Conservation (phyloP, 2,113 vertebrate genomes). For the Malurus cyaneus region DNA sequence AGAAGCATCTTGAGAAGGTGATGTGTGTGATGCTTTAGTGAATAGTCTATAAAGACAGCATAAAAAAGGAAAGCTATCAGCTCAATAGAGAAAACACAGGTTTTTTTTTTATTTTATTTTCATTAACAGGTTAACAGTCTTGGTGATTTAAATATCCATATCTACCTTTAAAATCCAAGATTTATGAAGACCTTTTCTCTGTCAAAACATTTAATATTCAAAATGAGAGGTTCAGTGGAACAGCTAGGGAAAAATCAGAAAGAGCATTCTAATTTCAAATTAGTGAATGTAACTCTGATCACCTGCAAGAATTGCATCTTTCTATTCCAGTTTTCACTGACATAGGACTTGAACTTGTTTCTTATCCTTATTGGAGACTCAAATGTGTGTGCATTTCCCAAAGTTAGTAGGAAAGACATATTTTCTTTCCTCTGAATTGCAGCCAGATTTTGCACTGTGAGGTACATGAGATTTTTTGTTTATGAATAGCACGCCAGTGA, state of each 20-base stretch:
- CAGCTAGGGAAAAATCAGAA: background rate
- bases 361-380: background rate
- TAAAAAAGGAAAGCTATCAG: background rate
- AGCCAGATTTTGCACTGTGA: background rate
- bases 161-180: background rate
- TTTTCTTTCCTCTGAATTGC: constrained; percentile 5
- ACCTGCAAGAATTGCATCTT: background rate
- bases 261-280: background rate
- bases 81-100: background rate
- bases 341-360: background rate
- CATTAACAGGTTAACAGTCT: background rate
- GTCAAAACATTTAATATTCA: background rate
- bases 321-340: background rate
- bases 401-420: background rate
- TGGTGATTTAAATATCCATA: background rate
- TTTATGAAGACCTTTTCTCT: background rate
- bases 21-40: background rate
- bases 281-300: background rate
- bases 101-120: background rate
- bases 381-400: background rate
- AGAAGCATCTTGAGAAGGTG: background rate
- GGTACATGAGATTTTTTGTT: constrained; percentile 21
- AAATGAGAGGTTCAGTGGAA: background rate
- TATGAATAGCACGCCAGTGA: constrained; percentile 11
- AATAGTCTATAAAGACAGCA: background rate